Base-by-base conservation (phyloP, 2,113 vertebrate genomes). In the Thunnus thynnus region DNA sequence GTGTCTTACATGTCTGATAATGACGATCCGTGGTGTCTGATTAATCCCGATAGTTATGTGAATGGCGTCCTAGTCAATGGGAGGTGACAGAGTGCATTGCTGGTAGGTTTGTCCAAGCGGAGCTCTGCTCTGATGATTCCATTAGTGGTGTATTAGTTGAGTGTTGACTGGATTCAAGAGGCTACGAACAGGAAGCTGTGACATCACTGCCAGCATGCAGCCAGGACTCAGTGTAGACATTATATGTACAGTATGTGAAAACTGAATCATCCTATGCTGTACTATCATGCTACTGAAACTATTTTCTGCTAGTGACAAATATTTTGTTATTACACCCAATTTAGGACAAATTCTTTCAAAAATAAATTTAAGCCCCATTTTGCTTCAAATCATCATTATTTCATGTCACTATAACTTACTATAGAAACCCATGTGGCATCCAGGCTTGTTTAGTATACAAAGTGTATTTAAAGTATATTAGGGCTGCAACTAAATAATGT, bases 61-160 rank as follows among this genome's bases (percentile, higher is more conserved):
- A 80, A 63, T 72, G 78, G 83, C 72, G 10, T 81, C 54, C 63
- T 17, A 0, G 82, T 83, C 76, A 79, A 86, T 75, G 72, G 68
- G 86, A 92, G 78, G 83, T 81, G 88, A 89, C 88, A 86, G 71
- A 48, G 72, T 79, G 84, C 69, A 20, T 56, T 65, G 84, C 83
- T 79, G 32, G 64, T 78, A 12, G 63, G 46, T 84, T 85, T 85
- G 78, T 51, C 65, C 69, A 57, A 71, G 76, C 8, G 20, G 22
- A 54, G 41, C 25, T 76, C 46, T 18, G 76, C 78, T 67, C 54
- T 51, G 56, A 87, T 84, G 76, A 89, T 77, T 78, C 22, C 32
- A 77, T 86, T 89, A 86, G 50, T 0, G 27, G 46, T 57, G 64
- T 78, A 74, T 82, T 84, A 77, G 66, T 47, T 58, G 71, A 75